Conservation (phyloP, 2,888 invertebrate genomes). For the Crematogaster levior region DNA sequence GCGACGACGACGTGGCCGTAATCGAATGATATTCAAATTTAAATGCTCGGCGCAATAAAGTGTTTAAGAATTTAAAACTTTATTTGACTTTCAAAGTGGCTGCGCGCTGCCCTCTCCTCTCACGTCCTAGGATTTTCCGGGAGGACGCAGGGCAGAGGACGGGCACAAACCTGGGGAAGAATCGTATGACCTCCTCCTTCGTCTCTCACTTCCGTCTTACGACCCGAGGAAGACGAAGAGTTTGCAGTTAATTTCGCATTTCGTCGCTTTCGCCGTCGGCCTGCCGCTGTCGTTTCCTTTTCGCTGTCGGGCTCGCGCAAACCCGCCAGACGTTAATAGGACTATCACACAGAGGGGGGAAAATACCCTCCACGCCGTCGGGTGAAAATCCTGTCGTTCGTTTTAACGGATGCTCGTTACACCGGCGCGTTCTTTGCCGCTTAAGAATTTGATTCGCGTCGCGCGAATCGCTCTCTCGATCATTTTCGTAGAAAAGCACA, state of each 20-base stretch:
- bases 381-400: slow-evolving; percentile 25
- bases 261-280: slow-evolving; percentile 68
- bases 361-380: slow-evolving; percentile 20
- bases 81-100: slow-evolving; percentile 82
- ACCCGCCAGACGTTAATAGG: slow-evolving; percentile 39
- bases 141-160: background rate
- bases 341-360: background rate
- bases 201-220: slow-evolving; percentile 62
- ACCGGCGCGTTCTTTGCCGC: background rate
- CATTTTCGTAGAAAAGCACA: background rate
- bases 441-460: slow-evolving; percentile 5
- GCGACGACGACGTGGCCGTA: slow-evolving; percentile 71
- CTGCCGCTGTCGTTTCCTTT: slow-evolving; percentile 43
- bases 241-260: slow-evolving; percentile 74
- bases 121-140: background rate
- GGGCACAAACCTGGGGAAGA: slow-evolving; percentile 19
- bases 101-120: slow-evolving; percentile 43
- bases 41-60: slow-evolving; percentile 82
- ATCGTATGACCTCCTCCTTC: slow-evolving; percentile 52
- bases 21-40: slow-evolving; percentile 84
- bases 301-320: slow-evolving; percentile 2
- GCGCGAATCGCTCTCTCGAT: slow-evolving; percentile 2
- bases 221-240: slow-evolving; percentile 57
- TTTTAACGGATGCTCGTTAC: slow-evolving; percentile 24
- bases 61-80: slow-evolving; percentile 82